phyloP scores from a whole-genome alignment of 2,888 invertebrate species.

The Microctonus aethiopoides region DNA sequence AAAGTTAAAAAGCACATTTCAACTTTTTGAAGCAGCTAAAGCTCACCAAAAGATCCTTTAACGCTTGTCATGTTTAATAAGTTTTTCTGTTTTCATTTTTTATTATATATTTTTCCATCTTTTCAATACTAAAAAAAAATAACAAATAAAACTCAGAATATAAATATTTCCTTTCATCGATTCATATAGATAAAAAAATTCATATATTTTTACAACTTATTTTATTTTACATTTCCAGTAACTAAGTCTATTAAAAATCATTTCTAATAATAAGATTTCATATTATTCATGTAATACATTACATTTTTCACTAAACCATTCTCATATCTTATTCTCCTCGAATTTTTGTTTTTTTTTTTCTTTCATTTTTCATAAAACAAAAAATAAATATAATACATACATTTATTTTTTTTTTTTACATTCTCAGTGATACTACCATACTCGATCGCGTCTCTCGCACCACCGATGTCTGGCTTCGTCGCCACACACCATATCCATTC shows the following conservation, averaged over 20 bases:
- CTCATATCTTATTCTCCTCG: no score
- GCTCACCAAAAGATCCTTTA: constrained; percentile 17
- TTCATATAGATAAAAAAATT: no score
- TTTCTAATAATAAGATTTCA: no score
- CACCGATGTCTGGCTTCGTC: constrained; percentile 21
- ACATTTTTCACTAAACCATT: no score
- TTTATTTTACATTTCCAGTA: no score
- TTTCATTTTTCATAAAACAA: no score
- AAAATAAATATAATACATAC: no score
- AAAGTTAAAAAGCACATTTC: constrained; percentile 23
- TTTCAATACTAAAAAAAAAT: not conserved
- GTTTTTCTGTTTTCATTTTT: constrained; percentile 5
- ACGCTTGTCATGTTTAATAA: constrained; percentile 20
- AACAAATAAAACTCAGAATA: no score
- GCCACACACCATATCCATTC: constrained; percentile 15
- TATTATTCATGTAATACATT: no score
- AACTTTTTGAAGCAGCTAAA: constrained; percentile 21
- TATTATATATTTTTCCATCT: not conserved
- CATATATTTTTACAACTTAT: not conserved
- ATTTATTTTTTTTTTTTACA: not conserved
- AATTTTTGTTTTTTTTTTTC: no score
- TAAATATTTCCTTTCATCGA: not conserved
- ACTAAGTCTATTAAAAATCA: no score
- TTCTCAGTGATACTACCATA: constrained; percentile 12
- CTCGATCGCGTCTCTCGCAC: constrained; percentile 9